These are phyloP conservation scores for Orycteropus afer DNA, from an alignment of 2,113 vertebrate genomes.

Conservation along the genomic window DNA sequence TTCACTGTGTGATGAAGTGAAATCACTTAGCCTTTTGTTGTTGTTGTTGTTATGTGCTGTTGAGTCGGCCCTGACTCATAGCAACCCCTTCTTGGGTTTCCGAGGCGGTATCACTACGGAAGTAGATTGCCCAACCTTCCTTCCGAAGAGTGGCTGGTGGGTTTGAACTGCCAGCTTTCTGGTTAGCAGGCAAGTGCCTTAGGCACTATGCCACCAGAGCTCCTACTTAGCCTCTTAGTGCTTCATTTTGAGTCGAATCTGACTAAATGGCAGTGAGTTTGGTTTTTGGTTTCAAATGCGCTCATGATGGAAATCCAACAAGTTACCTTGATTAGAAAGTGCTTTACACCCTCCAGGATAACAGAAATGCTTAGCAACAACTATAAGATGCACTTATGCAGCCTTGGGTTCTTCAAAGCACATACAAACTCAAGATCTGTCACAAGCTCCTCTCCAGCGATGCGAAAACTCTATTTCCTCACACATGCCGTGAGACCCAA, in stretches of 20 bases:
- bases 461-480: slow-evolving; percentile 39
- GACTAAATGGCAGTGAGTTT: too few relatives aligned
- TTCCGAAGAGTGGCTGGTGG: too few relatives aligned
- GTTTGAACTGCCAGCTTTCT: too few relatives aligned
- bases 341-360: slow-evolving; percentile 8
- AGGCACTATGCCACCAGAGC: too few relatives aligned
- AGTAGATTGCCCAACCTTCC: too few relatives aligned
- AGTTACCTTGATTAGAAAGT: slow-evolving; percentile 57
- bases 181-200: too few relatives aligned
- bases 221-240: not conserved
- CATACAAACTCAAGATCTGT: not conserved
- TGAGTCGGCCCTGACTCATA: too few relatives aligned
- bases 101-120: too few relatives aligned
- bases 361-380: not conserved
- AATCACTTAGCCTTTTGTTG: slow-evolving; percentile 44
- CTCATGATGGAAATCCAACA: slow-evolving; percentile 9
- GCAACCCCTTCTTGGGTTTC: too few relatives aligned
- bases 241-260: slow-evolving; percentile 7
- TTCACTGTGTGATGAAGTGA: slow-evolving; percentile 34
- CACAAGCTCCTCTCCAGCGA: not conserved
- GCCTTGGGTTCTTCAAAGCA: not conserved
- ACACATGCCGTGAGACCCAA: slow-evolving; percentile 27
- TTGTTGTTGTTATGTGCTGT: too few relatives aligned
- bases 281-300: too few relatives aligned
- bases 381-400: not conserved